Evolutionary conservation across 2,888 invertebrate species (phyloP).

Genomic region (Leptopilina syphax): DNA sequence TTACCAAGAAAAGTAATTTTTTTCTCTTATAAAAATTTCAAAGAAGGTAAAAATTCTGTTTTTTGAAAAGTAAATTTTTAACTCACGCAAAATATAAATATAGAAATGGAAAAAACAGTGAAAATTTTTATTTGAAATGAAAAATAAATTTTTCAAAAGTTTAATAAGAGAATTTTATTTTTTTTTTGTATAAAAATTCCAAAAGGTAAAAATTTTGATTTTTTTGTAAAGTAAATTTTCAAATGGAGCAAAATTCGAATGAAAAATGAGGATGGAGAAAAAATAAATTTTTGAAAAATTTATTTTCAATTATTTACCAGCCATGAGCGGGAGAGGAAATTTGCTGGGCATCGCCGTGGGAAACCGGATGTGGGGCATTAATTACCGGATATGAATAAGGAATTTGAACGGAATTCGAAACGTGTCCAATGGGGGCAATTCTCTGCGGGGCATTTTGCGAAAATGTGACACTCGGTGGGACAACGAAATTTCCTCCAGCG

Average conservation of each 20-base stretch:
- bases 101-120: no score
- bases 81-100: no score
- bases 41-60: no score
- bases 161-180: not conserved
- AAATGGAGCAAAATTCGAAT: no score
- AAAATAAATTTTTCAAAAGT: no score
- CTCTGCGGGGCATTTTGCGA: not conserved
- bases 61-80: no score
- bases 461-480: conserved; percentile 18
- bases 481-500: not conserved
- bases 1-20: no score
- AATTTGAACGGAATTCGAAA: conserved; percentile 15
- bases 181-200: not conserved
- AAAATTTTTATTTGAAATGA: no score
- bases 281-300: not conserved
- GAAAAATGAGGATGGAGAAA: no score
- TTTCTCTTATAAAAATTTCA: no score
- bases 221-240: no score
- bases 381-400: conserved; percentile 11
- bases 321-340: not conserved
- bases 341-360: not conserved
- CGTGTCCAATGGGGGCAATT: conserved; percentile 8
- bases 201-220: no score
- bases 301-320: not conserved
- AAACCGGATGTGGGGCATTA: not conserved